Evolutionary conservation across 2,113 vertebrate species (phyloP), one percentile per base, ranked within the genome.

Genomic region (Eulemur rufifrons): DNA sequence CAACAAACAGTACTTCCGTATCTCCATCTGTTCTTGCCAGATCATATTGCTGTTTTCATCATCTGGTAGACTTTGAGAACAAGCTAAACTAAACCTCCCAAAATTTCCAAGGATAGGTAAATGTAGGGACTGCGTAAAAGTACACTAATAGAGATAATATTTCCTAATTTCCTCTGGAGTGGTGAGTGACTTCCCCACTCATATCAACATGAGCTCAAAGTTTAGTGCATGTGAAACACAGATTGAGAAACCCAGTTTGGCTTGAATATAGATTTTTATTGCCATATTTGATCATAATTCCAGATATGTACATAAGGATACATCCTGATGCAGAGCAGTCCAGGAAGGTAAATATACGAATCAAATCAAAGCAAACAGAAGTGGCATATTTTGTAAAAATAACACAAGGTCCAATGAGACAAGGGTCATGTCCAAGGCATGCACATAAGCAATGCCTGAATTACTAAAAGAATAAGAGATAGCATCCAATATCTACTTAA

Each of bases 281-380:
- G 61, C 50, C n/a, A 5, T 78, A 18, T 39, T 71, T 77, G 47
- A 71, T 45, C 63, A 37, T 47, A 2, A 77, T 73, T 86, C 39
- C 27, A 95, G 64, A 66, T 76, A 89, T 4, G 2, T 74, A 29
- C n/a, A 42, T 68, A 92, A 77, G 20, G 18, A 88, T 50, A 42
- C 15, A 86, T 94, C 23, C 42, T 73, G 39, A 92, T 76, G 50
- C 47, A 71, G 34, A 71, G 8, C 5, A 54, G 23, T 56, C 39
- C 18, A 63, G 37, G 9, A 94, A 94, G 42, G 4, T 68, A 82
- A 95, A 90, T 27, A 95, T 3, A 87, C 68, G 5, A 87, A 95
- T 87, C 39, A 96, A 85, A 92, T 77, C 64, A 56, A 89, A 95
- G n/a, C 32, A 88, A 97, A 94, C 9, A 85, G 4, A 45, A 69